Evolutionary conservation across 2,113 vertebrate genomes (phyloP).

Genomic region (Scopus umbretta): DNA sequence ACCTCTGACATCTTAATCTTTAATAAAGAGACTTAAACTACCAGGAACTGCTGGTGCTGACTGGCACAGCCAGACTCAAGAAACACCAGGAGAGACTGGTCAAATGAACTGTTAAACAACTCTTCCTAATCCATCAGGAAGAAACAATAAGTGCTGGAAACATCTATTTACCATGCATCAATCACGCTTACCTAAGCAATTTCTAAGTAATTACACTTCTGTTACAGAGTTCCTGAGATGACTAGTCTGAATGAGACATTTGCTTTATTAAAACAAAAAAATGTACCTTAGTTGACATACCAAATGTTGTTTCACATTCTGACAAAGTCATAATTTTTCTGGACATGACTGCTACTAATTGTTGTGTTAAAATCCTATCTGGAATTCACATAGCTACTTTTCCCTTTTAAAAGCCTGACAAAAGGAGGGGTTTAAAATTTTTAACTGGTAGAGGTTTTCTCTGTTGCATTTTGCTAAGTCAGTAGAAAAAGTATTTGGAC

Average conservation of each 20-base stretch:
- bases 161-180: constrained; percentile 80
- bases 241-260: neutral
- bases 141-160: constrained; percentile 79
- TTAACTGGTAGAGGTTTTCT: neutral
- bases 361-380: constrained; percentile 8
- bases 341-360: neutral
- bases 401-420: neutral
- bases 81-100: constrained; percentile 71
- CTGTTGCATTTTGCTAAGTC: neutral
- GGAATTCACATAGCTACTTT: neutral
- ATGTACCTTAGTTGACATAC: neutral
- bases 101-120: constrained; percentile 88
- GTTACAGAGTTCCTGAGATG: constrained; percentile 14
- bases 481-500: neutral
- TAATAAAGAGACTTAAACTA: constrained; percentile 95
- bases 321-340: neutral
- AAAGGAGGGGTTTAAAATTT: neutral
- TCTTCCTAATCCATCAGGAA: constrained; percentile 81
- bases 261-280: constrained; percentile 3
- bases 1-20: constrained; percentile 99
- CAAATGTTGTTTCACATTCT: neutral
- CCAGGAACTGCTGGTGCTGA: constrained; percentile 79
- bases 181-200: constrained; percentile 82
- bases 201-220: constrained; percentile 78
- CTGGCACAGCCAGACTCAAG: constrained; percentile 78